Evolutionary conservation across 2,888 invertebrate genomes (phyloP).

Genomic region (Liopterus haemorrhoidalis): DNA sequence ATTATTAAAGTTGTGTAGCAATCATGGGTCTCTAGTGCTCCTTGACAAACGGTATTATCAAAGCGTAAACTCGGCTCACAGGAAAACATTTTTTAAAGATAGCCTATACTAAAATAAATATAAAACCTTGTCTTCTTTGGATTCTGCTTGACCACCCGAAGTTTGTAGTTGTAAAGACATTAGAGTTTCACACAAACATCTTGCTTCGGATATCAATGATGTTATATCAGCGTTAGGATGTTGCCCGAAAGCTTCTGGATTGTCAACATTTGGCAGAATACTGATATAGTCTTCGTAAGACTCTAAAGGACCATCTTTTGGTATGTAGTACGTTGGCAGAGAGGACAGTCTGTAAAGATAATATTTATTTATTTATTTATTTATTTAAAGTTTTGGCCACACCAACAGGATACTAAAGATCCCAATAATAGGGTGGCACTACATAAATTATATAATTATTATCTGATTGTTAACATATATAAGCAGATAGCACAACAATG

Average conservation of each 20-base stretch:
- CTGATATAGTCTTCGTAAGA: constrained; percentile 77
- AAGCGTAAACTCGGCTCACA: too few relatives aligned
- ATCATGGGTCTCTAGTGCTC: too few relatives aligned
- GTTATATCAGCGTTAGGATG: constrained; percentile 87
- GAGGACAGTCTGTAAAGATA: constrained; percentile 58
- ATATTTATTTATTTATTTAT: constrained; percentile 6
- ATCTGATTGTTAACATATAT: too few relatives aligned
- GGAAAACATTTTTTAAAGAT: constrained; percentile 7
- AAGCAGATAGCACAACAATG: too few relatives aligned
- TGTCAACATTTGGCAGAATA: constrained; percentile 69
- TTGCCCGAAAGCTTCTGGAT: constrained; percentile 84
- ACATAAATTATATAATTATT: too few relatives aligned
- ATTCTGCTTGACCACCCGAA: constrained; percentile 51
- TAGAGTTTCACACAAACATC: constrained; percentile 69
- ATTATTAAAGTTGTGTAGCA: too few relatives aligned
- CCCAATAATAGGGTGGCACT: too few relatives aligned
- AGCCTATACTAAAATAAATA: constrained; percentile 1
- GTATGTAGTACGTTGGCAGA: constrained; percentile 73
- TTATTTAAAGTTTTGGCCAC: neutral
- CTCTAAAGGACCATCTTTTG: constrained; percentile 72
- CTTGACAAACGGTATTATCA: too few relatives aligned
- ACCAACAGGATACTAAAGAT: too few relatives aligned
- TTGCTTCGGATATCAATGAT: constrained; percentile 73
- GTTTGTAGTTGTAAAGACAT: constrained; percentile 70
- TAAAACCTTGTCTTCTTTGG: constrained; percentile 70